phyloP scores from a whole-genome alignment of 1,140 invertebrate species.

The Megalonaias nervosa region DNA sequence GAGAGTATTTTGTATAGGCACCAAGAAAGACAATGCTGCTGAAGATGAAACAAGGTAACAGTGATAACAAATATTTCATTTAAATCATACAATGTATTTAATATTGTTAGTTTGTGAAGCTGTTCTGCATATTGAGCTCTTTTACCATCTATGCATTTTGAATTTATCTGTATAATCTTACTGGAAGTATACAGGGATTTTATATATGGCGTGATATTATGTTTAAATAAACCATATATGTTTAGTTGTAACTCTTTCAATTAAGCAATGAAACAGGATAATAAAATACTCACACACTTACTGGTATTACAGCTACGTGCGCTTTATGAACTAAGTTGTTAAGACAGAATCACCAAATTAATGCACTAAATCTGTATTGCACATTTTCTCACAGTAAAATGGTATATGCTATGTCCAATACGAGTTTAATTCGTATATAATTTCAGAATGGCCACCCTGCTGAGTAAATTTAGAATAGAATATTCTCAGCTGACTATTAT shows the following conservation, averaged over 20 bases:
- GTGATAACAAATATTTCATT: neutral
- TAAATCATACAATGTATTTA: neutral
- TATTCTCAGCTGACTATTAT: conserved; percentile 93
- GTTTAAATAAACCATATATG: too few relatives aligned
- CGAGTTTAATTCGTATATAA: neutral
- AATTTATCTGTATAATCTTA: neutral
- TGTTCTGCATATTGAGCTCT: too few relatives aligned
- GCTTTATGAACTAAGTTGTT: too few relatives aligned
- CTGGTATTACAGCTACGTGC: too few relatives aligned
- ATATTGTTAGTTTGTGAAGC: neutral
- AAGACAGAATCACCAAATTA: too few relatives aligned
- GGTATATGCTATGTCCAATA: neutral
- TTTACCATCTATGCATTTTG: neutral
- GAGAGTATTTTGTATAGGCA: conserved; percentile 93
- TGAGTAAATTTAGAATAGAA: conserved; percentile 96
- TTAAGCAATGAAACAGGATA: too few relatives aligned
- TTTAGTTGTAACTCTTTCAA: too few relatives aligned
- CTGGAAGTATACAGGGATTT: neutral
- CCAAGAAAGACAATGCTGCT: conserved; percentile 88
- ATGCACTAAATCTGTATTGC: too few relatives aligned
- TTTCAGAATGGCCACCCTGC: conserved; percentile 92
- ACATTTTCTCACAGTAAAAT: too few relatives aligned
- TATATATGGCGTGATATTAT: neutral
- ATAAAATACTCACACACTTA: too few relatives aligned
- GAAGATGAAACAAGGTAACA: conserved; percentile 89